Evolutionary conservation across 2,113 vertebrate species (phyloP).

Genomic region (Menidia beryllina): DNA sequence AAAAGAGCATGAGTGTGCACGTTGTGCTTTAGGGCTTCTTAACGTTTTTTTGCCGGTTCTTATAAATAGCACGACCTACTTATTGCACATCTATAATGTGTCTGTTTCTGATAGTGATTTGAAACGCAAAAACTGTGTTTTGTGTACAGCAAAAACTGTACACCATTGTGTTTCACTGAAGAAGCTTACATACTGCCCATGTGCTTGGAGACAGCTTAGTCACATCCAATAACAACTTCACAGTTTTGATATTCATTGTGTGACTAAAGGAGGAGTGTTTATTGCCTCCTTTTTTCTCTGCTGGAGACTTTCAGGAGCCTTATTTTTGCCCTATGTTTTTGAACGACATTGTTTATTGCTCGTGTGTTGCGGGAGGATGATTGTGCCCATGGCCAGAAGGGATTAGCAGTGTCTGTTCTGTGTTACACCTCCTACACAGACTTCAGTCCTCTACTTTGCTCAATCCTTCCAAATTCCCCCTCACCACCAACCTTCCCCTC

Average conservation of each 20-base stretch:
- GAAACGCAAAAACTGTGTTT: not conserved
- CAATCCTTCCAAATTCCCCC: constrained; percentile 50
- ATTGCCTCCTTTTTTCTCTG: not conserved
- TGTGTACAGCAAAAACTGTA: too few species aligned
- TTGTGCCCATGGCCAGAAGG: constrained; percentile 43
- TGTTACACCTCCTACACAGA: constrained; percentile 74
- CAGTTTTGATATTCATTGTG: not conserved
- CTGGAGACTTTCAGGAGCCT: not conserved
- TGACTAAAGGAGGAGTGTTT: not conserved
- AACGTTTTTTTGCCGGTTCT: too few species aligned
- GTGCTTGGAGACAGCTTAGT: not conserved
- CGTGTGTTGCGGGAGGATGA: constrained; percentile 30
- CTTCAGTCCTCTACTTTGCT: constrained; percentile 60
- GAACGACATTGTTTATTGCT: constrained; percentile 20
- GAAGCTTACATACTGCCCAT: not conserved
- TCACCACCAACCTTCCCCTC: constrained; percentile 15
- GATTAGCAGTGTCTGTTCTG: constrained; percentile 62
- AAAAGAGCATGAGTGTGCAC: too few species aligned
- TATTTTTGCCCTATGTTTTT: constrained; percentile 3
- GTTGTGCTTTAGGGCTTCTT: too few species aligned
- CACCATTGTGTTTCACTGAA: too few species aligned
- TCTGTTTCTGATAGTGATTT: not conserved
- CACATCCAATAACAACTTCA: not conserved
- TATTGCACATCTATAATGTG: not conserved
- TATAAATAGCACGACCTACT: too few species aligned